Evolutionary conservation across 2,113 vertebrate species (phyloP).

Genomic region (Lagopus leucura): DNA sequence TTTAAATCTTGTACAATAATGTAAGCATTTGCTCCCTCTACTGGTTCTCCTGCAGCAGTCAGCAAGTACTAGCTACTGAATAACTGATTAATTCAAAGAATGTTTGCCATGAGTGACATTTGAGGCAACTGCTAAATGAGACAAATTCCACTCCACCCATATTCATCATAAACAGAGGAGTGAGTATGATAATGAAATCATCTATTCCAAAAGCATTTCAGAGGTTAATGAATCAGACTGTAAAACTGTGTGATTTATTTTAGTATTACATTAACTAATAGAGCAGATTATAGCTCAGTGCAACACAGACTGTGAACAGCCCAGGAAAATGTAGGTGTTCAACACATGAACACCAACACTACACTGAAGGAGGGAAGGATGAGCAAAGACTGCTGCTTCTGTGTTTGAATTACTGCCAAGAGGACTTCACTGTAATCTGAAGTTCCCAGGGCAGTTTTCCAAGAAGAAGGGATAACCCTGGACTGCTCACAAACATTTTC

Average conservation of each 20-base stretch:
- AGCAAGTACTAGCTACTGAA: not conserved
- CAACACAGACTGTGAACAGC: not conserved
- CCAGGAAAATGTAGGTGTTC: not conserved
- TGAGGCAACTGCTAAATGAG: conserved; percentile 19
- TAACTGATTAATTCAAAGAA: not conserved
- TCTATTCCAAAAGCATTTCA: conserved; percentile 1
- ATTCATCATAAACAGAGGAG: not conserved
- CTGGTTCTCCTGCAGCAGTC: conserved; percentile 11
- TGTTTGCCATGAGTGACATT: conserved; percentile 16
- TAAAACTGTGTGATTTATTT: conserved; percentile 42
- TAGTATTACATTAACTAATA: not conserved
- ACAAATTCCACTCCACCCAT: conserved; percentile 14
- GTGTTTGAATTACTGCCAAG: too few relatives aligned
- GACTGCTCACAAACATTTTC: conserved; percentile 16
- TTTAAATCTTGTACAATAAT: not conserved
- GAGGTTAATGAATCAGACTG: conserved; percentile 22
- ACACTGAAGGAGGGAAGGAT: not conserved
- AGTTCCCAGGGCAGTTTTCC: conserved; percentile 61
- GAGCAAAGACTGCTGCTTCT: not conserved
- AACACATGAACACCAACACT: not conserved
- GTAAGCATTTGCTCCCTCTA: conserved; percentile 47
- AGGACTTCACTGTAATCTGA: not conserved
- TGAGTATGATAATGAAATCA: conserved; percentile 8
- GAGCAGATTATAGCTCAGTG: not conserved
- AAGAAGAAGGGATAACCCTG: conserved; percentile 45